Evolutionary conservation across 1,140 invertebrate genomes (phyloP).

Genomic region (Nebria ingens): DNA sequence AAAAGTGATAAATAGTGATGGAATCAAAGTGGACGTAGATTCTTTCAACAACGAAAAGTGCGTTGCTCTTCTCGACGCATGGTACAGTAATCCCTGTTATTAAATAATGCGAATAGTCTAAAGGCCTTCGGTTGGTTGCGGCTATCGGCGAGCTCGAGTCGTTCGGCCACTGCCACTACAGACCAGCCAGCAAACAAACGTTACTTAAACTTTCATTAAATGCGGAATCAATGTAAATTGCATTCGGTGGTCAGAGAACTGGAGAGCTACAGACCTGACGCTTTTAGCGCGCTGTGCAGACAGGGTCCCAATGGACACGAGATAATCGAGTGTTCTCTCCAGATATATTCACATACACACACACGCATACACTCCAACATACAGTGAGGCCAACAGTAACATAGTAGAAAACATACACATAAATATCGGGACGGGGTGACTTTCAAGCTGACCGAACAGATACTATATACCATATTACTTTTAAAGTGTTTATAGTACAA

Average conservation of each 20-base stretch:
- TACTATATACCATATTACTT: too few relatives aligned
- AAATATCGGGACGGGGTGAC: too few relatives aligned
- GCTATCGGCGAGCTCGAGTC: background rate
- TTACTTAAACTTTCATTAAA: conserved; percentile 28
- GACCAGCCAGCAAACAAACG: conserved; percentile 20
- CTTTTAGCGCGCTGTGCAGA: conserved; percentile 22
- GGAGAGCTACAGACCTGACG: too few relatives aligned
- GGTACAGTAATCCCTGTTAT: background rate
- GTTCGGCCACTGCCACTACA: background rate
- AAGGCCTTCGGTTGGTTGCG: background rate
- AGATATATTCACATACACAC: conserved; percentile 15
- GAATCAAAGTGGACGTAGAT: background rate
- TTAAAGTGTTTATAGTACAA: too few relatives aligned
- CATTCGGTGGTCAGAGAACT: conserved; percentile 25
- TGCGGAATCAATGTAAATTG: conserved; percentile 29
- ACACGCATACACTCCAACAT: conserved; percentile 4
- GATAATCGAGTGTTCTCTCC: conserved; percentile 22
- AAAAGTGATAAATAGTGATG: background rate
- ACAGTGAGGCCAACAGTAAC: conserved; percentile 12
- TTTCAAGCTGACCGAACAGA: too few relatives aligned
- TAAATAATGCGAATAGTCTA: conserved; percentile 3
- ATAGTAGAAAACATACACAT: too few relatives aligned
- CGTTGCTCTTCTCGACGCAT: background rate
- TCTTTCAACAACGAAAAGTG: background rate
- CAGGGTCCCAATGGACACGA: conserved; percentile 6